Evolutionary conservation across 2,113 vertebrate genomes (phyloP).

Genomic region (Cyprinodon brontotheroides): DNA sequence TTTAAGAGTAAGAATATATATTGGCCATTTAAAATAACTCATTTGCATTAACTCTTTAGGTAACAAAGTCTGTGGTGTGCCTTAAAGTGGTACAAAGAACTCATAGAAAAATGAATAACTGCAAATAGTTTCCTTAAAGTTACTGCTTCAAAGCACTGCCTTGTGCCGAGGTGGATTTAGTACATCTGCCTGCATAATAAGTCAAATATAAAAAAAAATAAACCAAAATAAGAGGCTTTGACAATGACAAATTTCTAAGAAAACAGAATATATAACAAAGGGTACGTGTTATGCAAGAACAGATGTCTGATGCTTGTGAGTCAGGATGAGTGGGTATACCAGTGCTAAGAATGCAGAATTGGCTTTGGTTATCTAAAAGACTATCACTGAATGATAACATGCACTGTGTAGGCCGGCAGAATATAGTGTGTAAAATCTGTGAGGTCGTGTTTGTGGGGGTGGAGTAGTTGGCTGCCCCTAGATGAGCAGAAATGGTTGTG

Average conservation of each 20-base stretch:
- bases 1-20: no score
- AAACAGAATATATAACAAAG: slow-evolving; percentile 8
- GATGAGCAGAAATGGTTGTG: slow-evolving; percentile 45
- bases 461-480: slow-evolving; percentile 16
- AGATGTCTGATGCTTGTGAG: slow-evolving; percentile 38
- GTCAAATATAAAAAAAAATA: background rate
- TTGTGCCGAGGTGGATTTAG: background rate
- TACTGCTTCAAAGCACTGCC: no score
- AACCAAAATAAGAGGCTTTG: background rate
- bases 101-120: no score
- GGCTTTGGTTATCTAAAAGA: slow-evolving; percentile 20
- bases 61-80: no score
- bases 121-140: no score
- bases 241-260: slow-evolving; percentile 17
- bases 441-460: slow-evolving; percentile 11
- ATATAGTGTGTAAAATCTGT: background rate
- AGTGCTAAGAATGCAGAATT: slow-evolving; percentile 40
- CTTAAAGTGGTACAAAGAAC: no score
- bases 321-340: slow-evolving; percentile 53
- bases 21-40: no score
- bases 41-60: no score
- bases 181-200: slow-evolving; percentile 7
- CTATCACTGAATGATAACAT: slow-evolving; percentile 31
- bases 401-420: slow-evolving; percentile 17
- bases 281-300: slow-evolving; percentile 48